Evolutionary conservation across 2,888 invertebrate species (phyloP).

Genomic region (Acronicta leporina): DNA sequence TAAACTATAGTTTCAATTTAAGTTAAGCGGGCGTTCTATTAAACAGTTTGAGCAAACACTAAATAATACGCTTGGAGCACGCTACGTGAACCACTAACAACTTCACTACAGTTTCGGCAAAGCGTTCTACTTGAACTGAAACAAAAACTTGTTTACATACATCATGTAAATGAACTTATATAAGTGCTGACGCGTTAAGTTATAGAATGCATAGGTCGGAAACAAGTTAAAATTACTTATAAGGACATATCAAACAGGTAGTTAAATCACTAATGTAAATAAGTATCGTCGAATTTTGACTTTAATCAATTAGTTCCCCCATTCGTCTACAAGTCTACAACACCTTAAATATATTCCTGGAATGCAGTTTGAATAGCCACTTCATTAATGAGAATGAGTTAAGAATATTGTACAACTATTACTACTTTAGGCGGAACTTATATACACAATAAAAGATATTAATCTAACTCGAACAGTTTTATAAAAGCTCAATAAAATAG

Average conservation of each 20-base stretch:
- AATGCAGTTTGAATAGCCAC: background rate
- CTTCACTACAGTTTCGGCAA: slow-evolving; percentile 66
- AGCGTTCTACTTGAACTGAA: slow-evolving; percentile 54
- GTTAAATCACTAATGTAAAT: too few species aligned
- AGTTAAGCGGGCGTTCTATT: slow-evolving; percentile 71
- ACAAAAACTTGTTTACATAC: slow-evolving; percentile 49
- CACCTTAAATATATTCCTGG: too few species aligned
- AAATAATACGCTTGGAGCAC: slow-evolving; percentile 74
- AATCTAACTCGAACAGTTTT: slow-evolving; percentile 47
- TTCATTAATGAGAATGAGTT: too few species aligned
- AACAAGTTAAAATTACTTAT: background rate
- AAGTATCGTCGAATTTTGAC: too few species aligned
- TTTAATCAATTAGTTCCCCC: too few species aligned
- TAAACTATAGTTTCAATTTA: slow-evolving; percentile 77
- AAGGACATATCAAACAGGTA: too few species aligned
- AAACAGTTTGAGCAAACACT: slow-evolving; percentile 75
- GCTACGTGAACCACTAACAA: slow-evolving; percentile 66
- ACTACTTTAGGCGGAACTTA: slow-evolving; percentile 10
- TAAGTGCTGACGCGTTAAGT: slow-evolving; percentile 7
- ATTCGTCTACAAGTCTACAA: too few species aligned
- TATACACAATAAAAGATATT: slow-evolving; percentile 31
- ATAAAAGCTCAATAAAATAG: slow-evolving; percentile 70
- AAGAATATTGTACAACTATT: background rate
- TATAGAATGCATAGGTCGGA: background rate
- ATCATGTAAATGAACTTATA: slow-evolving; percentile 17